Base-by-base conservation (phyloP, 2,113 vertebrate species). In the Misgurnus anguillicaudatus region DNA sequence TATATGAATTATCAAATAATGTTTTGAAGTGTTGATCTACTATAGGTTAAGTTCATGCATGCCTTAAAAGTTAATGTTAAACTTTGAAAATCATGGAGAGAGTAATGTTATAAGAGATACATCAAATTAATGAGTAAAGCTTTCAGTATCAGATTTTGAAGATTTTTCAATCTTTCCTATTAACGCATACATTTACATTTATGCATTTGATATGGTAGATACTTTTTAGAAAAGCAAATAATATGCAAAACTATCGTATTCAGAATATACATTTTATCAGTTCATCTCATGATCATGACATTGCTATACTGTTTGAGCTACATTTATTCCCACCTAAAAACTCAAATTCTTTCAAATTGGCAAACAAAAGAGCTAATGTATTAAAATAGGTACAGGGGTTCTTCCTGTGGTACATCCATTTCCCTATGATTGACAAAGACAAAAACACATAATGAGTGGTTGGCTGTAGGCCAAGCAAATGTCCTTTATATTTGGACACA, bases 361-460 rank as follows among this genome's bases (percentile, higher is more conserved):
- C 70, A 83, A 82, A 80, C 77, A 78, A 47, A 57, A 65, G 62
- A 8, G 21, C 19, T 16, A 42, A 70, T 57, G 78, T 14, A 68
- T 16, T 69, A 39, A 73, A 64, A 77, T 61, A n/a, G 61, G 39
- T 71, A 60, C 66, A 21, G 51, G 16, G 11, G 24, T 73, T 47
- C 57, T 78, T 64, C 47, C 64, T 66, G 19, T 55, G 19, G 39
- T 38, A 45, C 41, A 51, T 48, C 47, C 55, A 45, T 14, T 24
- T 83, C 64, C 75, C 63, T 51, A 42, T 66, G 51, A 73, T 58
- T 73, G 70, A 77, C 61, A 48, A 79, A 62, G 67, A 47, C 21
- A 4, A 9, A 9, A 47, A 61, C 57, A 58, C 38, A 47, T 16
- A 47, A 5, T 14, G 6, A 16, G 8, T 4, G 53, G 13, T 41